Evolutionary conservation across 2,113 vertebrate species (phyloP).

Genomic region (Saguinus imperator): DNA sequence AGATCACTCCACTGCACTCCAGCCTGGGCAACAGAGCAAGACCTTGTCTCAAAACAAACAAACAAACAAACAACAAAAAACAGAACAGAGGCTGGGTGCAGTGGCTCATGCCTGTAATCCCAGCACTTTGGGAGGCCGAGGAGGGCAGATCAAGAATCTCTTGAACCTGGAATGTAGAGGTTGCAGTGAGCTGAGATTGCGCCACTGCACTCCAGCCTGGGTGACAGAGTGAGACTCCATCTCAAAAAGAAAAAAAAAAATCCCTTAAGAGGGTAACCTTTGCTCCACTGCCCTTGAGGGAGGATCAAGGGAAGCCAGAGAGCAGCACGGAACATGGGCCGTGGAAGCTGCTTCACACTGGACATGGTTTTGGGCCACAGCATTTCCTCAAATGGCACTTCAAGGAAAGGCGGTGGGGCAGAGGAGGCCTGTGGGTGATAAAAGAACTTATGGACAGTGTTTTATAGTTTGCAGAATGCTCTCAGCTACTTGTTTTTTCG

Average conservation of each 20-base stretch:
- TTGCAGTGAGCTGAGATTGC: not conserved
- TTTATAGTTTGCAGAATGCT: not conserved
- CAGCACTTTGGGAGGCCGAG: not conserved
- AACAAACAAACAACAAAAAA: too few relatives aligned
- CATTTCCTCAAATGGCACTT: not conserved
- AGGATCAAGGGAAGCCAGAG: not conserved
- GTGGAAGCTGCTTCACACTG: not conserved
- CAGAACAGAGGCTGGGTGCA: too few relatives aligned
- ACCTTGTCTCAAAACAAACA: too few relatives aligned
- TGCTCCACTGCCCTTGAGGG: not conserved
- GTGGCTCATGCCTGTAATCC: not conserved
- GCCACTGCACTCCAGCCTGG: not conserved
- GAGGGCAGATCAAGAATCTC: not conserved
- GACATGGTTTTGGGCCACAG: not conserved
- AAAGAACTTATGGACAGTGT: rapidly evolving
- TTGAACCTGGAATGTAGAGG: not conserved
- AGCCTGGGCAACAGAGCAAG: too few relatives aligned
- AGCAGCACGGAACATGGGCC: not conserved
- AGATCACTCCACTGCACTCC: too few relatives aligned
- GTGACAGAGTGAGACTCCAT: not conserved
- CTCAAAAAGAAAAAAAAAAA: not conserved
- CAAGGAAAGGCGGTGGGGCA: rapidly evolving
- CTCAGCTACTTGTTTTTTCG: rapidly evolving
- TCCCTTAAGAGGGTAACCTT: not conserved
- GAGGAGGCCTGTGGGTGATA: not conserved